phyloP scores from a whole-genome alignment of 2,888 invertebrate genomes.

The Julus scanicus region DNA sequence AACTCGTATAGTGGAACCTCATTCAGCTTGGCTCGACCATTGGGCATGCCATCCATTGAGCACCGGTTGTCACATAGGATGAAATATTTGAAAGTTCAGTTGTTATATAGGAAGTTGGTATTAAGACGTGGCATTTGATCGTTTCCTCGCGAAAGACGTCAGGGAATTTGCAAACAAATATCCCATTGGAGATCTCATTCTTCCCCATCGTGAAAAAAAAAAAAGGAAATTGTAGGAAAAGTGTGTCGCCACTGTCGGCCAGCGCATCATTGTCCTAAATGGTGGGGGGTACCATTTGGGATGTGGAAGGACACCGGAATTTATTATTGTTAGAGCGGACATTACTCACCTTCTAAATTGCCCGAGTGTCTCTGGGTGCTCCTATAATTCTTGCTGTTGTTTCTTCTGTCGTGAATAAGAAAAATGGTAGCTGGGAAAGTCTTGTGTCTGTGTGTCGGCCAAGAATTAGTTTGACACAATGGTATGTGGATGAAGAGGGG shows the following conservation, averaged over 20 bases:
- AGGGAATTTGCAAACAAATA: slow-evolving; percentile 36
- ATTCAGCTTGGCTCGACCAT: neutral
- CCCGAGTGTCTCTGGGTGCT: slow-evolving; percentile 21
- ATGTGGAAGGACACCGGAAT: slow-evolving; percentile 36
- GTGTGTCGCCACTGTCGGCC: slow-evolving; percentile 39
- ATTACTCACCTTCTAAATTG: slow-evolving; percentile 19
- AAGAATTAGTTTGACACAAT: neutral
- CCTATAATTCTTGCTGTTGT: slow-evolving; percentile 29
- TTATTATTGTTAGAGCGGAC: neutral
- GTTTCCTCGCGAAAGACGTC: slow-evolving; percentile 21
- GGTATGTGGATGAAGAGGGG: slow-evolving; percentile 39
- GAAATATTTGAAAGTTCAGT: slow-evolving; percentile 6
- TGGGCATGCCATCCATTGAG: neutral
- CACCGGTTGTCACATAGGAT: neutral
- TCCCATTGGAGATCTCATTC: slow-evolving; percentile 11
- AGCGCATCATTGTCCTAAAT: neutral
- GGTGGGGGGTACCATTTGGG: slow-evolving; percentile 24
- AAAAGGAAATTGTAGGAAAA: neutral
- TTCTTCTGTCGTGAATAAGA: slow-evolving; percentile 10
- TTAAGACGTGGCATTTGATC: slow-evolving; percentile 30
- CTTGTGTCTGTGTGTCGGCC: neutral
- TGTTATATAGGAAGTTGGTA: neutral
- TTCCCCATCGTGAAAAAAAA: neutral
- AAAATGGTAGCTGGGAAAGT: slow-evolving; percentile 17
- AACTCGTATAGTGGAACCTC: neutral